Percentiles rank a stretch among this genome's conserved stretches.
Conservation (phyloP, 2,888 invertebrate species). For the Microplitis manilae region DNA sequence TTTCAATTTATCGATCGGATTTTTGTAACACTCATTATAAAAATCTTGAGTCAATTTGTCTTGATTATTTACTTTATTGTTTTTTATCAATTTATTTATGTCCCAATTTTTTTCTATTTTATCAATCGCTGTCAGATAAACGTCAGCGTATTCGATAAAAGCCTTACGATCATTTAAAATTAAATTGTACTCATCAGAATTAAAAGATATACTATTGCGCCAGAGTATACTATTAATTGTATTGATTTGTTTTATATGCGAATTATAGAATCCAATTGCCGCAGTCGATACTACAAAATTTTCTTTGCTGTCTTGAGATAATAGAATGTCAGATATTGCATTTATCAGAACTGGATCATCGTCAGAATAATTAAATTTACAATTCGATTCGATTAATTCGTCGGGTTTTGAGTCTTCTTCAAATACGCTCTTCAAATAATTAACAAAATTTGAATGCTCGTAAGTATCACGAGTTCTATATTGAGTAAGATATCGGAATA, state of each 20-base stretch:
- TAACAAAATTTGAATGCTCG: neutral
- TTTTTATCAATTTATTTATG: slow-evolving; percentile 23
- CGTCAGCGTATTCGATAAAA: slow-evolving; percentile 50
- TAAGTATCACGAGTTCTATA: neutral
- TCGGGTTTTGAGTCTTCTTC: neutral
- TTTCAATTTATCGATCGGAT: slow-evolving; percentile 6
- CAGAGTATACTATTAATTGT: slow-evolving; percentile 75
- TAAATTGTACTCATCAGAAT: slow-evolving; percentile 71
- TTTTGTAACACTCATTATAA: neutral
- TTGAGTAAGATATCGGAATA: slow-evolving; percentile 50
- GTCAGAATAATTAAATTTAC: slow-evolving; percentile 26
- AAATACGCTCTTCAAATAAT: neutral
- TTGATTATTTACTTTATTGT: slow-evolving; percentile 38
- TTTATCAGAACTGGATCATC: slow-evolving; percentile 34
- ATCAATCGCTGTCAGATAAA: slow-evolving; percentile 52
- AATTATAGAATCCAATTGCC: slow-evolving; percentile 72
- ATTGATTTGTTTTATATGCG: slow-evolving; percentile 73
- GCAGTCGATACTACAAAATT: slow-evolving; percentile 66
- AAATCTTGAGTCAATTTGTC: slow-evolving; percentile 19
- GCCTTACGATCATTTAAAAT: slow-evolving; percentile 56
- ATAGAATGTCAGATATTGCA: slow-evolving; percentile 21
- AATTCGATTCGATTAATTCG: neutral
- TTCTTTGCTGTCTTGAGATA: slow-evolving; percentile 32
- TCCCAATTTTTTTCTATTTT: slow-evolving; percentile 40
- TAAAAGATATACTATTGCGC: slow-evolving; percentile 76